A percentile compares a stretch with the other conserved stretches of the same genome.
Conservation (phyloP, 1,140 invertebrate genomes). For the Atopsyche davidsoni region DNA sequence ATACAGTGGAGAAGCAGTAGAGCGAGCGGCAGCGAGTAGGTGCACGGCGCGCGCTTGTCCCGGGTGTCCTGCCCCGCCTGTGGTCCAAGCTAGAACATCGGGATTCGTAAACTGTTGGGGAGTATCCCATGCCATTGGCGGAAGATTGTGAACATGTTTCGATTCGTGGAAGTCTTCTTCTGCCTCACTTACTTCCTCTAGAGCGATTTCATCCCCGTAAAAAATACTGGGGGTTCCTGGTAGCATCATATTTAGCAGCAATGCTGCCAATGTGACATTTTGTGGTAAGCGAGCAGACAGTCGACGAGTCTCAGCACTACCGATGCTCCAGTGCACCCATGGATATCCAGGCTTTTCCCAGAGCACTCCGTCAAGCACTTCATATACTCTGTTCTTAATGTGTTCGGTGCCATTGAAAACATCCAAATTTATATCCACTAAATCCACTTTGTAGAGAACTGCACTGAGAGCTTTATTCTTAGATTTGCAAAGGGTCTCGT, state of each 20-base stretch:
- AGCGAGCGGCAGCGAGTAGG: conserved; percentile 52
- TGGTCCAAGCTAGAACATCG: conserved; percentile 55
- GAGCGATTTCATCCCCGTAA: conserved; percentile 73
- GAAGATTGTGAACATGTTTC: conserved; percentile 57
- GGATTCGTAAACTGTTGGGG: conserved; percentile 42
- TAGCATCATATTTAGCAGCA: conserved; percentile 64
- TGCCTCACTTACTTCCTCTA: conserved; percentile 43
- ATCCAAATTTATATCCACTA: conserved; percentile 63
- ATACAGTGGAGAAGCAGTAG: conserved; percentile 60
- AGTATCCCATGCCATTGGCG: conserved; percentile 56
- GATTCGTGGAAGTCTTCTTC: conserved; percentile 56
- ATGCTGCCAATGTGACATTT: conserved; percentile 59
- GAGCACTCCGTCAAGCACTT: conserved; percentile 50
- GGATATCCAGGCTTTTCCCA: conserved; percentile 56
- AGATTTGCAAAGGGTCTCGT: conserved; percentile 49
- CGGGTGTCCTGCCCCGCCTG: conserved; percentile 37
- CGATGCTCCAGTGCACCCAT: conserved; percentile 74
- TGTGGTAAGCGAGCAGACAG: conserved; percentile 48
- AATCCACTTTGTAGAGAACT: conserved; percentile 59
- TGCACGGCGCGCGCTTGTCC: conserved; percentile 43
- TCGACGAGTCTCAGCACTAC: conserved; percentile 53
- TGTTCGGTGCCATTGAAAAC: conserved; percentile 50
- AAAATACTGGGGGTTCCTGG: conserved; percentile 76
- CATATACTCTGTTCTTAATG: conserved; percentile 53
- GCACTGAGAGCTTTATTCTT: conserved; percentile 39